A percentile compares a stretch with the other conserved stretches of the same genome.
phyloP scores from a whole-genome alignment of 2,113 vertebrate genomes.

The Rhodinocichla rosea region DNA sequence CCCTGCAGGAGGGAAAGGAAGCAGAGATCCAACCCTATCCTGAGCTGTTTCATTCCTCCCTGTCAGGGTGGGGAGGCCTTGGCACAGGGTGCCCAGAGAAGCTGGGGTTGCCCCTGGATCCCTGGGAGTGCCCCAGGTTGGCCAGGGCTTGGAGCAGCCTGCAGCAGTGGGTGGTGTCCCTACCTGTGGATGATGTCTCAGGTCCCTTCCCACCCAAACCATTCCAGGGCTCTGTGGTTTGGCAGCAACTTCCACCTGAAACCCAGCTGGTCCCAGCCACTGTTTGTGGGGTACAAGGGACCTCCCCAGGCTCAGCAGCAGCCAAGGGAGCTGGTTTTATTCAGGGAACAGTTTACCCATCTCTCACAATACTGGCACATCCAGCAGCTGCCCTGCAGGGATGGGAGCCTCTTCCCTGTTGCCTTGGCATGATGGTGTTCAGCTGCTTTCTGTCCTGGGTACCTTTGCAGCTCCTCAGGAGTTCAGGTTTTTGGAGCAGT shows the following conservation, averaged over 20 bases:
- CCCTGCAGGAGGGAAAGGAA: no score
- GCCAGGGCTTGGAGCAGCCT: accelerated
- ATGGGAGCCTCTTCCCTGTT: background rate
- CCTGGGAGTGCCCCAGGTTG: background rate
- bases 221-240: no score
- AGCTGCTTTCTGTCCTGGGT: background rate
- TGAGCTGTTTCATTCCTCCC: background rate
- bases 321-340: background rate
- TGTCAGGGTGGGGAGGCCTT: no score
- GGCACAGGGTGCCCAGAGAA: background rate
- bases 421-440: background rate
- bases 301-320: background rate
- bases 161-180: accelerated
- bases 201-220: background rate
- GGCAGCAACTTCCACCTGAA: background rate
- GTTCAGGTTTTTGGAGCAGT: background rate
- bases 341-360: background rate
- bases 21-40: background rate
- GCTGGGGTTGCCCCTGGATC: background rate
- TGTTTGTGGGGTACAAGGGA: accelerated
- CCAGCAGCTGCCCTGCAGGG: background rate
- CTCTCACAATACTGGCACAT: accelerated
- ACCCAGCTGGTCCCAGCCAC: background rate
- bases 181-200: background rate
- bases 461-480: background rate